A percentile compares a stretch with the other conserved stretches of the same genome.
Conservation (phyloP, 2,797 vertebrate species). For the Cryptoblepharus egeriae region DNA sequence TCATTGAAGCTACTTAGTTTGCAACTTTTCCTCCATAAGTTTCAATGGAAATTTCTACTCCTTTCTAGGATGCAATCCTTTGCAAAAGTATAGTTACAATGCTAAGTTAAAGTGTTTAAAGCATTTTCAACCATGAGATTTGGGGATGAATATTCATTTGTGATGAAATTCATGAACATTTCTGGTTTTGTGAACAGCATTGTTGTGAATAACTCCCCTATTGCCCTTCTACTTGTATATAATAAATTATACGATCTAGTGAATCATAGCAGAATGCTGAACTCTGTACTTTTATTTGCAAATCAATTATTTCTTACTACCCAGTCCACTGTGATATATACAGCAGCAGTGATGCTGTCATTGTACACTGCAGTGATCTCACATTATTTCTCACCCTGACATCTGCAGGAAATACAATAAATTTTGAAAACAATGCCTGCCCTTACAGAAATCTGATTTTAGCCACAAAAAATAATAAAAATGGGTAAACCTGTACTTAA, state of each 20-base stretch:
- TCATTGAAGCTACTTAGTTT: too few species aligned
- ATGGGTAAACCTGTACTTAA: conserved; percentile 41
- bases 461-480: conserved; percentile 40
- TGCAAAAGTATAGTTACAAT: neutral
- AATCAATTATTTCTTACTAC: conserved; percentile 44
- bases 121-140: neutral
- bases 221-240: conserved; percentile 30
- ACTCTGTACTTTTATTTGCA: conserved; percentile 44
- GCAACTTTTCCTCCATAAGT: too few species aligned
- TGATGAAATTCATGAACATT: conserved; percentile 19
- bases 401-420: conserved; percentile 23
- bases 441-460: conserved; percentile 44
- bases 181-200: conserved; percentile 12
- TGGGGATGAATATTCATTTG: conserved; percentile 27
- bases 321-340: conserved; percentile 18
- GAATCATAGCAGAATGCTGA: conserved; percentile 48
- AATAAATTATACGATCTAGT: conserved; percentile 34
- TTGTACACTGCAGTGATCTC: conserved; percentile 25
- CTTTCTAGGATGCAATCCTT: too few species aligned
- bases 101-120: neutral
- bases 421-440: conserved; percentile 18
- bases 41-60: too few species aligned
- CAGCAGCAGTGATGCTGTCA: conserved; percentile 28
- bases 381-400: conserved; percentile 17
- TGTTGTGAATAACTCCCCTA: conserved; percentile 17